Conservation (phyloP, 2,113 vertebrate genomes). For the Indicator indicator region DNA sequence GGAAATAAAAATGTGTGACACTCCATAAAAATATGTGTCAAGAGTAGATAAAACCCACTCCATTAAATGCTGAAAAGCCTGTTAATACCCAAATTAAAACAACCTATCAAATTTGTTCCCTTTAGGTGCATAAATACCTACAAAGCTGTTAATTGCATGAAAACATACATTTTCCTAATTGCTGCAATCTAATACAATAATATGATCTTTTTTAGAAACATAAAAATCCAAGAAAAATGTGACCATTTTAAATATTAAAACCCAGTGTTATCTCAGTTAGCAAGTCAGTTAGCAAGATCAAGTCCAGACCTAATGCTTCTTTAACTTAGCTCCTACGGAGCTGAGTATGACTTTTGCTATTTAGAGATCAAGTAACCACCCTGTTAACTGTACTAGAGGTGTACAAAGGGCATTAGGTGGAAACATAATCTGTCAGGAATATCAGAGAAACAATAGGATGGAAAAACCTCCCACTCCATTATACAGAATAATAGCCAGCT, state of each 20-base stretch:
- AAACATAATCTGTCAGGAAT: constrained; percentile 36
- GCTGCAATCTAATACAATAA: neutral
- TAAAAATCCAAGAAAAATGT: neutral
- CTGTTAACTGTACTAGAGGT: constrained; percentile 5
- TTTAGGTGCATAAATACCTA: neutral
- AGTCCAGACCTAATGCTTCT: neutral
- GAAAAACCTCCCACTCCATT: neutral
- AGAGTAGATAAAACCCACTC: neutral
- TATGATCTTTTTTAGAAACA: neutral
- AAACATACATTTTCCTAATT: neutral
- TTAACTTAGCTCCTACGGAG: neutral
- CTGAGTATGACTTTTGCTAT: neutral
- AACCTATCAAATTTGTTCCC: neutral
- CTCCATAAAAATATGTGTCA: neutral
- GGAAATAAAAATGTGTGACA: neutral
- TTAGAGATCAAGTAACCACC: neutral
- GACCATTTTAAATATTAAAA: neutral
- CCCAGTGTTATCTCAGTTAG: neutral
- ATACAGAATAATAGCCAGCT: neutral
- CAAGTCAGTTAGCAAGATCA: neutral
- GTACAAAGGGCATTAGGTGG: neutral
- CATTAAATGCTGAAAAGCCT: neutral
- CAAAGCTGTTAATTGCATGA: neutral
- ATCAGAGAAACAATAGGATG: neutral
- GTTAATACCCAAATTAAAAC: neutral